These are phyloP conservation scores for Rhynchopsitta pachyrhyncha DNA, from an alignment of 2,113 vertebrate genomes.

Conservation along the genomic window DNA sequence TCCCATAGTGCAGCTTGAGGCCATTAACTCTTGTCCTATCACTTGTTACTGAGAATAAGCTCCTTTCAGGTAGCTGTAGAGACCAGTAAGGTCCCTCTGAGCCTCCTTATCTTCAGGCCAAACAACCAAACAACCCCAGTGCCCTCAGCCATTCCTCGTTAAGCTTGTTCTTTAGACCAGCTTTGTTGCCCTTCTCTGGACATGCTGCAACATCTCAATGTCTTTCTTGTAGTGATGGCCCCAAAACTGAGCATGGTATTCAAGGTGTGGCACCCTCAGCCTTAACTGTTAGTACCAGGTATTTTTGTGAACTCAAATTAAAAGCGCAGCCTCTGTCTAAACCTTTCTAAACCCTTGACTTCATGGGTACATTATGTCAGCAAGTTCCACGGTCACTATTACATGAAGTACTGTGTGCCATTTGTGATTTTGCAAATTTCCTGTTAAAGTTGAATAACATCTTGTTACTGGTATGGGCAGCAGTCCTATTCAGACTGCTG, in stretches of 20 bases:
- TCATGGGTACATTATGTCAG: not conserved
- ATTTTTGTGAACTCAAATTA: not conserved
- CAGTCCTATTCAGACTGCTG: not conserved
- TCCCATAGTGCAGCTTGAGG: not conserved
- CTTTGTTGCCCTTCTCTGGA: not conserved
- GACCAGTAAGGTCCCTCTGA: not conserved
- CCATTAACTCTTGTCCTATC: not conserved
- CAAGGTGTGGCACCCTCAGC: accelerated
- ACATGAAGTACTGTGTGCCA: not conserved
- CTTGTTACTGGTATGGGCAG: not conserved
- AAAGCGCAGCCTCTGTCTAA: not conserved
- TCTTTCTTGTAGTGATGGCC: not conserved
- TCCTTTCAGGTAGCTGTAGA: not conserved
- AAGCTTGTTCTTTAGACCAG: not conserved
- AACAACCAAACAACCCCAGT: accelerated
- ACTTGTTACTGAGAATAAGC: not conserved
- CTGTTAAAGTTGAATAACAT: not conserved
- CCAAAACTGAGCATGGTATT: not conserved
- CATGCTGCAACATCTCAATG: not conserved
- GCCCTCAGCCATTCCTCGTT: not conserved
- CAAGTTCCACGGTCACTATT: not conserved
- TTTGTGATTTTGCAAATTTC: not conserved
- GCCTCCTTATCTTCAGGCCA: not conserved
- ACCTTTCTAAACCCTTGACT: not conserved
- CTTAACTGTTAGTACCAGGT: not conserved